These are phyloP conservation scores for Trichonephila clavipes DNA, from an alignment of 1,140 invertebrate species.

Conservation along the genomic window DNA sequence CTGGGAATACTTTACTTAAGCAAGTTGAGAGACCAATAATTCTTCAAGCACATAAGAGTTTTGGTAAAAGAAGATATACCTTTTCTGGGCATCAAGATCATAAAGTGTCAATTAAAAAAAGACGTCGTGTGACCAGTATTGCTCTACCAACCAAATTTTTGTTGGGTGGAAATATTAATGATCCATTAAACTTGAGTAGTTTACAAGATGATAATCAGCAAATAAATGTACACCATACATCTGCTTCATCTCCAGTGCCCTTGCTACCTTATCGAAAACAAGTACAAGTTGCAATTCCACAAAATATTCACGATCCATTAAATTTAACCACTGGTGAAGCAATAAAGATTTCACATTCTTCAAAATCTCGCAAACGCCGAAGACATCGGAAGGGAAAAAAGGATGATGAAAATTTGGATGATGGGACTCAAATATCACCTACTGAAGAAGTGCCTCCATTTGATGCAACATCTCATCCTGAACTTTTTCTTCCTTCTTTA, in stretches of 20 bases:
- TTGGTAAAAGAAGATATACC: conserved; percentile 43
- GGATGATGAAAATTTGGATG: conserved; percentile 81
- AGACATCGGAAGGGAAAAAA: conserved; percentile 83
- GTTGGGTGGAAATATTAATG: conserved; percentile 95
- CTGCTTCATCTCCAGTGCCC: conserved; percentile 92
- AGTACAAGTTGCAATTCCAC: conserved; percentile 94
- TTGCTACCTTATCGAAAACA: conserved; percentile 90
- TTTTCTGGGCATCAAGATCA: conserved; percentile 61
- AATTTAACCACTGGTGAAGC: conserved; percentile 89
- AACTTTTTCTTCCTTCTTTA: neutral
- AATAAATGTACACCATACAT: conserved; percentile 90
- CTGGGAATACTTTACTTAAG: conserved; percentile 23
- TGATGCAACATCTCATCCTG: conserved; percentile 43
- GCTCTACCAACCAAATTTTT: conserved; percentile 95
- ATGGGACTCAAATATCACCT: conserved; percentile 35
- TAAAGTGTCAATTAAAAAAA: conserved; percentile 54
- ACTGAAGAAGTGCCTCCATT: conserved; percentile 53
- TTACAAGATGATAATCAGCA: conserved; percentile 91
- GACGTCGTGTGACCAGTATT: conserved; percentile 77
- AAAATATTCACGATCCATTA: conserved; percentile 94
- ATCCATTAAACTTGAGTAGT: conserved; percentile 96
- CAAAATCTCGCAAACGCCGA: conserved; percentile 77
- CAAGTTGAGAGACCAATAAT: conserved; percentile 27
- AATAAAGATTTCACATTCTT: conserved; percentile 87
- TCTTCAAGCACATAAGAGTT: neutral